Evolutionary conservation across 2,888 invertebrate species (phyloP), one percentile per base, ranked within the genome.

Genomic region (Hypsopygia costalis): DNA sequence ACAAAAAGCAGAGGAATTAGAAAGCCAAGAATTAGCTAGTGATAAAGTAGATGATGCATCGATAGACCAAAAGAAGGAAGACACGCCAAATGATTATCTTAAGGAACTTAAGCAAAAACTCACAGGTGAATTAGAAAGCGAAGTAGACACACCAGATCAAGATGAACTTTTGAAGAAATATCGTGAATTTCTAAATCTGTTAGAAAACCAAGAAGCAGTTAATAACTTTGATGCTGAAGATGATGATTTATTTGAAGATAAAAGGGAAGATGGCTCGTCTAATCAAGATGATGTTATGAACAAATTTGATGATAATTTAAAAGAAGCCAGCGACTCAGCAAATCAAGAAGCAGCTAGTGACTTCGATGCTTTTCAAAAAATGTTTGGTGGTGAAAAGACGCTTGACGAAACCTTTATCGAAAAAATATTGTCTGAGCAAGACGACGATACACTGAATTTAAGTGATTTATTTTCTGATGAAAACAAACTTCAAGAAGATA

Each of bases 341-440:
- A 2, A 11, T 6, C n/a, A 28, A 43, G 11, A 40, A 6, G 27
- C 31, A 9, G 34, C 43, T 11, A 36, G 50, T 6, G 30, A 45
- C 20, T 39, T 45, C 20, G 40, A 44, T 28, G 38, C n/a, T 27
- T 34, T 16, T 29, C 41, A 16, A 49, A 36, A 35, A 6, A 11
- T 11, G 9, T 36, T 44, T 6, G 32, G 25, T 27, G 41, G 53
- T 42, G 47, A 49, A 3, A 31, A 47, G 34, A 36, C 41, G 0
- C 42, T 42, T 36, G 29, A 36, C 22, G 46, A 6, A 40, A 49
- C 36, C 16, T 43, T 45, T 1, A 16, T 37, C 11, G 51, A 61
- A 3, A 55, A 55, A 9, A 43, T 49, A 16, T 51, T 70, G 36
- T 49, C 47, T 16, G 51, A 56, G 21, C 48, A 48, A 6, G 46